These are phyloP conservation scores for Camponotus pennsylvanicus DNA, from an alignment of 1,140 invertebrate genomes.

Conservation along the genomic window DNA sequence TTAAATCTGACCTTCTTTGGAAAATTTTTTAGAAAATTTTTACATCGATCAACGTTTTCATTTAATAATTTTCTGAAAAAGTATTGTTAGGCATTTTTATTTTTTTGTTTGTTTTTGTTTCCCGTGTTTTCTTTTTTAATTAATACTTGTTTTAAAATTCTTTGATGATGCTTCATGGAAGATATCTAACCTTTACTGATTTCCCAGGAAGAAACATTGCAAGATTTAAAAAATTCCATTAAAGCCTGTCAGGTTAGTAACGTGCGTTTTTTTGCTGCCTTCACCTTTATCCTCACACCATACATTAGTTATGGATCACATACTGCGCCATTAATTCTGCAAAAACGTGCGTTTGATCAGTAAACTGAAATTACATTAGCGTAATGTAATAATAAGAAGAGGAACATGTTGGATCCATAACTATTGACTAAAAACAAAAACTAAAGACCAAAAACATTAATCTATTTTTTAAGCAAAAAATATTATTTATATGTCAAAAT, in stretches of 20 bases:
- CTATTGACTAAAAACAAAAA: too few species aligned
- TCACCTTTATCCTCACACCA: slow-evolving; percentile 43
- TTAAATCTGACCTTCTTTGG: background rate
- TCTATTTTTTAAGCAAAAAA: background rate
- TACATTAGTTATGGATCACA: slow-evolving; percentile 35
- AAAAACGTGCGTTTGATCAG: slow-evolving; percentile 7
- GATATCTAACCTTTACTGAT: slow-evolving; percentile 81
- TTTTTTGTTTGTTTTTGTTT: background rate
- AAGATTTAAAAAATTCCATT: slow-evolving; percentile 82
- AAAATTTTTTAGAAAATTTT: slow-evolving; percentile 3
- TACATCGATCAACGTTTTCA: background rate
- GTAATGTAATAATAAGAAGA: slow-evolving; percentile 16
- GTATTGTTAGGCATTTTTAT: background rate
- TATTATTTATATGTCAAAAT: background rate
- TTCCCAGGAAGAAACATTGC: slow-evolving; percentile 81
- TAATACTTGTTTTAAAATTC: slow-evolving; percentile 33
- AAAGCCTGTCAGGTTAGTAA: slow-evolving; percentile 82
- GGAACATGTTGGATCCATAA: slow-evolving; percentile 24
- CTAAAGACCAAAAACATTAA: background rate
- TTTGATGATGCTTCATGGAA: slow-evolving; percentile 77
- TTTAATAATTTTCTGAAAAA: slow-evolving; percentile 7
- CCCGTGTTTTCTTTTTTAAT: slow-evolving; percentile 5
- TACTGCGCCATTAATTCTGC: background rate
- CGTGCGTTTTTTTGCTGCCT: slow-evolving; percentile 70
- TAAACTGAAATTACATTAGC: background rate